Conservation (phyloP, 1,140 invertebrate species). For the Aethina tumida region DNA sequence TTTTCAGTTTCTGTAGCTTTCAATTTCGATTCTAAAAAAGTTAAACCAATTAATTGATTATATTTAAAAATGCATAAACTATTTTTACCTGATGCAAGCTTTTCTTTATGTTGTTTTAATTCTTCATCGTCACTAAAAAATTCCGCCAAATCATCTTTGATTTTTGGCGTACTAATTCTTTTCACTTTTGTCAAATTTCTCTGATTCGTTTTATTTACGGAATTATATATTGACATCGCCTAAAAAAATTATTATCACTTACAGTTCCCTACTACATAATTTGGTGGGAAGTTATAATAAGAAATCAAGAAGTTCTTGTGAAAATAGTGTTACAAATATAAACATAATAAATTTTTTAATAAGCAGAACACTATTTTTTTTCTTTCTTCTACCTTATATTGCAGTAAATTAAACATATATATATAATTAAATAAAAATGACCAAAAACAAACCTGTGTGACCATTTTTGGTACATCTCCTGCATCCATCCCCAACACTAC, state of each 20-base stretch:
- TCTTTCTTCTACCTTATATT: neutral
- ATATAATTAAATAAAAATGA: constrained; percentile 7
- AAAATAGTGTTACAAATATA: constrained; percentile 2
- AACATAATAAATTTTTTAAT: neutral
- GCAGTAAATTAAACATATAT: neutral
- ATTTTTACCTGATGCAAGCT: too few relatives aligned
- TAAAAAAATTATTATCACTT: constrained; percentile 33
- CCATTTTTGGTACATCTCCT: constrained; percentile 73
- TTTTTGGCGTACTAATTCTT: constrained; percentile 15
- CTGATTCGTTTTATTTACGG: constrained; percentile 38
- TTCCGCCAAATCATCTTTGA: constrained; percentile 37
- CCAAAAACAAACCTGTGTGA: constrained; percentile 59
- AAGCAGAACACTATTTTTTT: neutral
- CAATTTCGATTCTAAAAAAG: too few relatives aligned
- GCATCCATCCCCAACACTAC: constrained; percentile 87
- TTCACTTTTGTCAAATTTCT: constrained; percentile 12
- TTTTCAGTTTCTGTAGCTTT: too few relatives aligned
- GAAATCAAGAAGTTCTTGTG: too few relatives aligned
- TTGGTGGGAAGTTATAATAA: too few relatives aligned
- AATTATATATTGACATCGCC: constrained; percentile 62
- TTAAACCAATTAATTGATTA: too few relatives aligned
- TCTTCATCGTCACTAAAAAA: constrained; percentile 48
- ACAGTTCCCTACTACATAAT: neutral
- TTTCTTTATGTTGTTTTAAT: constrained; percentile 21
- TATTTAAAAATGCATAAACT: too few relatives aligned